Evolutionary conservation across 2,888 invertebrate genomes (phyloP), one percentile per base, ranked within the genome.

Genomic region (Listrodromus nycthemerus): DNA sequence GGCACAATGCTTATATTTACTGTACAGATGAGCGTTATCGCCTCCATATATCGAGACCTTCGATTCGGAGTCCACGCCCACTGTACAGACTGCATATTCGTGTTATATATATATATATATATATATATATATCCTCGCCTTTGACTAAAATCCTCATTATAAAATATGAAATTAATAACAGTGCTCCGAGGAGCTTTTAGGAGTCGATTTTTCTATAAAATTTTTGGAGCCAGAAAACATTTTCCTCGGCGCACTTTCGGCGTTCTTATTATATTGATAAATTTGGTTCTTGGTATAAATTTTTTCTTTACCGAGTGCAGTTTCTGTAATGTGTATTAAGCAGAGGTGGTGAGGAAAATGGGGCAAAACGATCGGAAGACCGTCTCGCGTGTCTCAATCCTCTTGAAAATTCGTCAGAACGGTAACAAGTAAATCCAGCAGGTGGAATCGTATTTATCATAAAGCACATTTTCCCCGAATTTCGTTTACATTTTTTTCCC

Each of bases 31-130:
- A 66, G 19, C 66, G 61, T 76, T 83, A 80, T 80, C 83, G 61
- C 27, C 5, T 61, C 80, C 80, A 83, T 80, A 73, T 50, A 80
- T 83, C 83, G 71, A 76, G 61, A 67, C 67, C 50, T 73, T 83
- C 76, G 76, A 83, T 83, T 80, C 21, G 65, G 45, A 37, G 5
- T 63, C 70, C 75, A 79, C 83, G 79, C 79, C 75, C 79, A 78
- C 24, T 55, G 24, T 74, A 48, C 55, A 33, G 27, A n/a, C 69
- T 55, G 30, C 41, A 45, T 67, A 45, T 45, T 16, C 41, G 16
- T 16, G 3, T 16, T n/a, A n/a, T n/a, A n/a, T n/a, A 33, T 33
- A n/a, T n/a, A 33, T 33, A 16, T 16, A 45, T 45, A 45, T 45
- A 13, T 45, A 16, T 45, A 16, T 45, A 27, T 52, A 33, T 27